These are phyloP conservation scores for Macrophya annulata DNA, from an alignment of 2,888 invertebrate species.

Conservation along the genomic window DNA sequence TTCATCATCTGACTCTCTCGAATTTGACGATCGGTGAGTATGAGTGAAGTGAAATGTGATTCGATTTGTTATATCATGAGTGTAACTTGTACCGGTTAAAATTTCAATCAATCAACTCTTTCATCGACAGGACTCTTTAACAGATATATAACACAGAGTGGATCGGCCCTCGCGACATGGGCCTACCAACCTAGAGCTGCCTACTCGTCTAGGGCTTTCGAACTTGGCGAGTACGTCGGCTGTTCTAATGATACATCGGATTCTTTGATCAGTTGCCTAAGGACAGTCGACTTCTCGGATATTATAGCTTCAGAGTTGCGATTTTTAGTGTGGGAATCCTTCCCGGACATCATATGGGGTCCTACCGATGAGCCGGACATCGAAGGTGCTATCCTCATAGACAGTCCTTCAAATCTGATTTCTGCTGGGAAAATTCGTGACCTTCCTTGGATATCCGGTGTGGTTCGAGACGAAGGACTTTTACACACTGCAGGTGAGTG, in stretches of 20 bases:
- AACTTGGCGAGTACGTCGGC: constrained; percentile 60
- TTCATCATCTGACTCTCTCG: constrained; percentile 68
- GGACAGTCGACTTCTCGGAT: constrained; percentile 43
- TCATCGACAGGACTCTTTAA: constrained; percentile 68
- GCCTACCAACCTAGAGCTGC: constrained; percentile 60
- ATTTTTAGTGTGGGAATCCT: too few species aligned
- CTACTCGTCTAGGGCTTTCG: constrained; percentile 66
- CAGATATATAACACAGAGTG: constrained; percentile 70
- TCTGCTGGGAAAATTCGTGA: constrained; percentile 60
- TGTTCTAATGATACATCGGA: not conserved
- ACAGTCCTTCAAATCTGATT: constrained; percentile 58
- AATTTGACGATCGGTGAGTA: constrained; percentile 67
- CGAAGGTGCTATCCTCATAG: constrained; percentile 64
- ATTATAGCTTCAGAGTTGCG: not conserved
- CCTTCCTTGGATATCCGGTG: constrained; percentile 63
- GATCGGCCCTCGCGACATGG: constrained; percentile 64
- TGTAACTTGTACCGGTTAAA: not conserved
- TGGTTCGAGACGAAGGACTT: constrained; percentile 64
- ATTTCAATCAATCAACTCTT: not conserved
- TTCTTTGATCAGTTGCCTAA: constrained; percentile 62
- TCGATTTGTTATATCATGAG: too few species aligned
- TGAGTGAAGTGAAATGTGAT: not conserved
- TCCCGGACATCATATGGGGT: constrained; percentile 57
- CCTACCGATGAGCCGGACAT: constrained; percentile 63
- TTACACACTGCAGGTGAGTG: constrained; percentile 59